Evolutionary conservation across 2,113 vertebrate genomes (phyloP).

Genomic region (Lates calcarifer): DNA sequence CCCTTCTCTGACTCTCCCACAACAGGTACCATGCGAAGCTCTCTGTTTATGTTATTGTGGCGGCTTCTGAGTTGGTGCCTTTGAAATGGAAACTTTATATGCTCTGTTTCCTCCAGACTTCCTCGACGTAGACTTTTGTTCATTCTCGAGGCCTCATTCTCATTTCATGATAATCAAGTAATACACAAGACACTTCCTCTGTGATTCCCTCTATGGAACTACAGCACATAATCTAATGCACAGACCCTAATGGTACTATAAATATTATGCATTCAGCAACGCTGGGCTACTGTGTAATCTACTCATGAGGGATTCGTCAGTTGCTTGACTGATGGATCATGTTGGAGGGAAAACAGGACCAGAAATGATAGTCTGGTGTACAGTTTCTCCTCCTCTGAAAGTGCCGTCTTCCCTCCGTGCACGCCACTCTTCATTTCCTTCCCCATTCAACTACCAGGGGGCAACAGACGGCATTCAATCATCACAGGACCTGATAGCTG

Average conservation of each 20-base stretch:
- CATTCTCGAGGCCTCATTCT: constrained; percentile 54
- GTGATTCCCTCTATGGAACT: constrained; percentile 53
- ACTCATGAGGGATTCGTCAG: constrained; percentile 72
- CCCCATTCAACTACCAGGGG: constrained; percentile 72
- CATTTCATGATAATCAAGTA: constrained; percentile 77
- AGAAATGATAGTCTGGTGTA: constrained; percentile 63
- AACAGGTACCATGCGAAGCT: constrained; percentile 48
- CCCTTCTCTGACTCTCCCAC: constrained; percentile 37
- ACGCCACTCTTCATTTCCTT: constrained; percentile 71
- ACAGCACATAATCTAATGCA: constrained; percentile 66
- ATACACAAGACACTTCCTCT: constrained; percentile 67
- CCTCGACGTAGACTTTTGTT: constrained; percentile 61
- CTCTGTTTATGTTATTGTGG: constrained; percentile 55
- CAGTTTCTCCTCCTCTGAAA: constrained; percentile 59
- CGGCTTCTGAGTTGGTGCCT: constrained; percentile 52
- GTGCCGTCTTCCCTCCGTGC: constrained; percentile 42
- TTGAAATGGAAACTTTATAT: constrained; percentile 76
- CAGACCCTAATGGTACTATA: constrained; percentile 69
- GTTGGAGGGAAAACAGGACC: constrained; percentile 73
- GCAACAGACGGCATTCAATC: constrained; percentile 76
- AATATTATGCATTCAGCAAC: constrained; percentile 70
- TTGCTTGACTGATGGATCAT: constrained; percentile 75
- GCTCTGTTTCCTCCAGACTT: constrained; percentile 55
- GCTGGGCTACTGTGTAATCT: constrained; percentile 71
- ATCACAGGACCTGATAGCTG: constrained; percentile 76